Evolutionary conservation across 2,888 invertebrate species (phyloP).

Genomic region (Aproaerema taeniolella): DNA sequence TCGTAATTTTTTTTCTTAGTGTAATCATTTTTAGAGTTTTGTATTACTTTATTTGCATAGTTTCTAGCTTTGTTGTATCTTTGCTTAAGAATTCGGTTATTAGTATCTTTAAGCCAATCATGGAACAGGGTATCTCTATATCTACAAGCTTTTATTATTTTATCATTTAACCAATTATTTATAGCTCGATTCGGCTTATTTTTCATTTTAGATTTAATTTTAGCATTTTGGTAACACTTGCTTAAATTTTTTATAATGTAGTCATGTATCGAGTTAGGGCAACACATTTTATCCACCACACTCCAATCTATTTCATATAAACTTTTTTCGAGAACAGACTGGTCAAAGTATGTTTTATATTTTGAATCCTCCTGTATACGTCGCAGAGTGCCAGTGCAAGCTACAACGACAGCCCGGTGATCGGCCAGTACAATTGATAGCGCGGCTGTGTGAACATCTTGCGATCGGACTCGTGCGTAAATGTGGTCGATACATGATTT

Average conservation of each 20-base stretch:
- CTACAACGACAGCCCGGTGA: constrained; percentile 7
- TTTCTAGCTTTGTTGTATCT: constrained; percentile 3
- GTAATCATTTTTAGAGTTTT: neutral
- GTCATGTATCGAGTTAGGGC: neutral
- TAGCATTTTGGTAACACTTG: neutral
- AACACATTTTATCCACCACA: neutral
- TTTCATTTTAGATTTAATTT: neutral
- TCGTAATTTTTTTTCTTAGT: neutral
- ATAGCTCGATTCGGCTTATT: neutral
- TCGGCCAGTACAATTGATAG: constrained; percentile 19
- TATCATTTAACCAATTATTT: neutral
- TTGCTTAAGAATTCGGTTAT: neutral
- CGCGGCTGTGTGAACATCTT: constrained; percentile 18
- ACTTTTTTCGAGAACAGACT: neutral
- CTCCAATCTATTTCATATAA: neutral
- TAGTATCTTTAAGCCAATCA: neutral
- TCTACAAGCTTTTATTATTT: neutral
- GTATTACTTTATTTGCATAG: neutral
- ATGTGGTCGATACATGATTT: constrained; percentile 18
- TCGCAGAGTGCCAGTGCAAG: neutral
- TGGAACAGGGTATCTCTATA: neutral
- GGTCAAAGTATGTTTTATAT: neutral
- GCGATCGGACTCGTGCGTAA: constrained; percentile 15
- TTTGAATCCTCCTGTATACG: neutral
- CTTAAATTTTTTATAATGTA: neutral